phyloP scores from a whole-genome alignment of 2,113 vertebrate species.

The Spea multiplicata region DNA sequence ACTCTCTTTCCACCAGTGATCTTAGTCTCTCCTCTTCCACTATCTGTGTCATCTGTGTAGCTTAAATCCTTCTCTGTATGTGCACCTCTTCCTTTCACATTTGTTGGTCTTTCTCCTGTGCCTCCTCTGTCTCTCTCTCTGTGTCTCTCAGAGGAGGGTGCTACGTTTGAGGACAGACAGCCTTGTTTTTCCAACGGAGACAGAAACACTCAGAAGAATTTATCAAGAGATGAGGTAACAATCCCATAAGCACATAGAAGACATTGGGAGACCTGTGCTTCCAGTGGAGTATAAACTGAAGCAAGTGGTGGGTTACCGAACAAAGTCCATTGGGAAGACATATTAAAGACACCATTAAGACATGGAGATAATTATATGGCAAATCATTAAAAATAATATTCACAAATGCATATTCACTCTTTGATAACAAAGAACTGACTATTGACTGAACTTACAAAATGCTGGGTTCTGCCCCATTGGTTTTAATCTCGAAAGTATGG shows the following conservation, averaged over 20 bases:
- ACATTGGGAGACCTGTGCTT: constrained; percentile 56
- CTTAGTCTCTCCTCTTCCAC: neutral
- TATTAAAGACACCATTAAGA: no score
- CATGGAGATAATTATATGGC: no score
- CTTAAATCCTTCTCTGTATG: constrained; percentile 8
- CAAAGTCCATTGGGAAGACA: no score
- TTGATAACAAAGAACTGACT: no score
- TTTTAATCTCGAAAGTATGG: no score
- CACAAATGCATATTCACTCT: no score
- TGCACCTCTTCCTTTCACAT: constrained; percentile 39
- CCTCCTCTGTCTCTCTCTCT: constrained; percentile 40
- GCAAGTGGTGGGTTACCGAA: neutral
- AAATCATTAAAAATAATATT: no score
- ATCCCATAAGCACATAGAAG: constrained; percentile 53
- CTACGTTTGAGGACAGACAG: constrained; percentile 46
- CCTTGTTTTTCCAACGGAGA: constrained; percentile 44
- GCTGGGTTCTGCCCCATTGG: no score
- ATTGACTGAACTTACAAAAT: no score
- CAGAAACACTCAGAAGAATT: constrained; percentile 46
- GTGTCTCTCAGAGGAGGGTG: constrained; percentile 47
- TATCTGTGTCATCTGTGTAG: constrained; percentile 21
- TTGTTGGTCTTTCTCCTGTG: constrained; percentile 18
- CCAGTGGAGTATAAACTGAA: neutral
- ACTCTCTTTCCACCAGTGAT: neutral
- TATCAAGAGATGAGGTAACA: constrained; percentile 55